Evolutionary conservation across 1,140 invertebrate species (phyloP).

Genomic region (Halyomorpha halys): DNA sequence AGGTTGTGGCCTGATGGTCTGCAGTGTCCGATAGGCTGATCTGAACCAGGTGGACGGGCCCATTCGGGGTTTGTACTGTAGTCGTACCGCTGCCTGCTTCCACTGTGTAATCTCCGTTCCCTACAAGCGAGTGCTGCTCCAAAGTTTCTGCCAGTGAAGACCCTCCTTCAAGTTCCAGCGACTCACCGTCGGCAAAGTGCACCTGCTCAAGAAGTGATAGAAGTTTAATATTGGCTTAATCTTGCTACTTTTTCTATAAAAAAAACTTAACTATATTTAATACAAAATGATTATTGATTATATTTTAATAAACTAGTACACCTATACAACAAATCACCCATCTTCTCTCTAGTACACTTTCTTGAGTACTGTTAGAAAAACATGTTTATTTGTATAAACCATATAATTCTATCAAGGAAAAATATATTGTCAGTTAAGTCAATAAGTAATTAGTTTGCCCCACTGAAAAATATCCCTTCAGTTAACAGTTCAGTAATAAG

Average conservation of each 20-base stretch:
- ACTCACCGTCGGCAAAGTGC: constrained; percentile 23
- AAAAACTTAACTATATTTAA: background rate
- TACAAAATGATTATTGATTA: constrained; percentile 1
- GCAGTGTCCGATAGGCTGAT: constrained; percentile 30
- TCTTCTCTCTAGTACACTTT: too few species aligned
- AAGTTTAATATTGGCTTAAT: background rate
- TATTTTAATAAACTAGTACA: background rate
- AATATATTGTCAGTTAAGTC: too few species aligned
- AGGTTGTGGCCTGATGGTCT: constrained; percentile 28
- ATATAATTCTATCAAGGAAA: too few species aligned
- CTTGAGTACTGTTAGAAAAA: too few species aligned
- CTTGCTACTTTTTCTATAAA: background rate
- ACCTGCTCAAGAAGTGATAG: constrained; percentile 12
- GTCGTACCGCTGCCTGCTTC: constrained; percentile 13
- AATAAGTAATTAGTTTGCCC: too few species aligned
- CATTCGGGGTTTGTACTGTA: constrained; percentile 30
- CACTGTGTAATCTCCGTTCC: constrained; percentile 24
- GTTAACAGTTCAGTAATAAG: too few species aligned
- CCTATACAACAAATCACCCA: too few species aligned
- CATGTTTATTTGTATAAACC: too few species aligned
- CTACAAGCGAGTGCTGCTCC: constrained; percentile 16
- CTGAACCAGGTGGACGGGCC: constrained; percentile 33
- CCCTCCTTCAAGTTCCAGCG: constrained; percentile 15
- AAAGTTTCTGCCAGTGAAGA: background rate
- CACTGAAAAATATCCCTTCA: too few species aligned